These are phyloP conservation scores for Pseudochirops cupreus DNA, from an alignment of 2,797 vertebrate genomes.

Conservation along the genomic window DNA sequence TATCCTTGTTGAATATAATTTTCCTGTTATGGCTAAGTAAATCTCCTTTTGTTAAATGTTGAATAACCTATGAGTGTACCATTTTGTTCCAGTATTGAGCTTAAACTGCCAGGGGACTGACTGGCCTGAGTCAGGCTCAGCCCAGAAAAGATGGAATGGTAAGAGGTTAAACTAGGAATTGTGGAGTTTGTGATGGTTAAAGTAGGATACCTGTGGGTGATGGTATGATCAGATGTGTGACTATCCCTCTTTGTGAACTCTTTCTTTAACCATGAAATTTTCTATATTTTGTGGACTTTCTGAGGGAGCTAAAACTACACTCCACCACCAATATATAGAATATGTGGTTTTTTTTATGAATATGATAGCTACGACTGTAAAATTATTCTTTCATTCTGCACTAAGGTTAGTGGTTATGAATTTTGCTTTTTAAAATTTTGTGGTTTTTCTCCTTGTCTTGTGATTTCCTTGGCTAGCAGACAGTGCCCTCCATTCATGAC, in stretches of 20 bases:
- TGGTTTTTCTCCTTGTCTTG: background rate
- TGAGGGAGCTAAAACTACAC: background rate
- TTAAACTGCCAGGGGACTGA: background rate
- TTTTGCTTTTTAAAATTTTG: conserved; percentile 32
- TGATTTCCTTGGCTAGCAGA: background rate
- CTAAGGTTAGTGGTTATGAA: conserved; percentile 4
- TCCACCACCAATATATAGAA: background rate
- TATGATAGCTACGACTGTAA: conserved; percentile 3
- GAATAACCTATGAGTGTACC: background rate
- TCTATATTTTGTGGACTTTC: background rate
- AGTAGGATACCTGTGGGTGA: background rate
- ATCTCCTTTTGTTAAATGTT: background rate
- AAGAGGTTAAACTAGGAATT: background rate
- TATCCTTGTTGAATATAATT: background rate
- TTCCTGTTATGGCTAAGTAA: background rate
- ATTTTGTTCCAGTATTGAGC: background rate
- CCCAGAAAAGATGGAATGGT: background rate
- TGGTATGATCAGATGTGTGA: background rate
- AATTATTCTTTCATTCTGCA: background rate
- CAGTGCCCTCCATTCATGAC: conserved; percentile 16
- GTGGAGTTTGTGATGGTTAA: background rate
- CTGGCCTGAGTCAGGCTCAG: background rate
- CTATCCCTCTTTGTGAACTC: background rate
- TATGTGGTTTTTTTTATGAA: background rate
- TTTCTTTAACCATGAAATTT: background rate